Conservation (phyloP, 2,113 vertebrate species). For the Eolophus roseicapilla region DNA sequence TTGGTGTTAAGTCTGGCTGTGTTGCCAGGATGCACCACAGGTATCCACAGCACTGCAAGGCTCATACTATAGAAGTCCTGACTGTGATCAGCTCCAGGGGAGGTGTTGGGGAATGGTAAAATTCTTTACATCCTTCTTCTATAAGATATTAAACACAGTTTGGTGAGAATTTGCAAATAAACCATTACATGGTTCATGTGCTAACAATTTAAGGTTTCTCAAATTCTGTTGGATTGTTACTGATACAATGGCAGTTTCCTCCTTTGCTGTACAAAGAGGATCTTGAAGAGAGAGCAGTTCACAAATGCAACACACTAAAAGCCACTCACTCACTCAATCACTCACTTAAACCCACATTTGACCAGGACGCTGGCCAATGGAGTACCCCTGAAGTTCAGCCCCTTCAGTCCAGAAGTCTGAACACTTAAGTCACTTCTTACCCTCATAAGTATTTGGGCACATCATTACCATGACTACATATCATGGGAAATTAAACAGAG, state of each 20-base stretch:
- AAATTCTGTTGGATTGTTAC: background rate
- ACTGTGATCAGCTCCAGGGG: background rate
- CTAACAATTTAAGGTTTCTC: background rate
- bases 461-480: background rate
- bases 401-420: background rate
- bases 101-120: background rate
- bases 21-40: background rate
- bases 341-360: background rate
- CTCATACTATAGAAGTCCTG: background rate
- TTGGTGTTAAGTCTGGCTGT: background rate
- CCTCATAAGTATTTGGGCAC: background rate
- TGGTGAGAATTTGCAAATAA: background rate
- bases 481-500: background rate
- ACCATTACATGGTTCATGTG: background rate
- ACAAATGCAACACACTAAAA: background rate
- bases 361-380: accelerated
- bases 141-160: background rate
- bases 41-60: background rate
- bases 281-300: background rate
- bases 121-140: background rate
- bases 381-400: background rate
- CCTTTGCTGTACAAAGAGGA: background rate
- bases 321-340: background rate
- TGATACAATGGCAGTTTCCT: background rate
- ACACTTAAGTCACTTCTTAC: background rate